A percentile compares a stretch with the other conserved stretches of the same genome.
Conservation (phyloP, 2,797 vertebrate species). For the Pelochelys cantorii region DNA sequence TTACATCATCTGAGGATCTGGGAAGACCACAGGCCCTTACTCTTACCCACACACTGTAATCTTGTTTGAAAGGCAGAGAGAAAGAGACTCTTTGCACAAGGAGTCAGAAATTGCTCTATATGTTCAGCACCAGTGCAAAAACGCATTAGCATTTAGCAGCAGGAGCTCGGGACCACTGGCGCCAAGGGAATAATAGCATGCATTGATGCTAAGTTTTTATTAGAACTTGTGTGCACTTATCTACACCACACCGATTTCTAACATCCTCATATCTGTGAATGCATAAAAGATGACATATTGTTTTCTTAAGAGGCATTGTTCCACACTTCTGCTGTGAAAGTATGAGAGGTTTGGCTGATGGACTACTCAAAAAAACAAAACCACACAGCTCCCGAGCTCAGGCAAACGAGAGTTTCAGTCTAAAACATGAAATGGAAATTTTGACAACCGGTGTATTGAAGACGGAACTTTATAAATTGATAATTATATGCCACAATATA, state of each 20-base stretch:
- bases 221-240: not conserved
- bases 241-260: not conserved
- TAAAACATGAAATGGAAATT: conserved; percentile 33
- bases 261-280: not conserved
- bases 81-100: not conserved
- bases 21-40: not conserved
- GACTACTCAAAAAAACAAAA: not conserved
- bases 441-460: conserved; percentile 37
- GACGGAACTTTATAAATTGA: not conserved
- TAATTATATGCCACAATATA: conserved; percentile 16
- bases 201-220: not conserved
- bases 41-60: not conserved
- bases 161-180: not conserved
- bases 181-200: rapidly evolving
- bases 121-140: not conserved
- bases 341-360: not conserved
- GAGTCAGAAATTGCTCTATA: not conserved
- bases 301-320: not conserved
- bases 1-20: not conserved
- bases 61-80: not conserved
- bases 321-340: not conserved
- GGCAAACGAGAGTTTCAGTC: not conserved
- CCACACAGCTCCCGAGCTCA: not conserved
- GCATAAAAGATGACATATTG: not conserved
- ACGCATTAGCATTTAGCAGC: not conserved